Conservation (phyloP, 2,113 vertebrate species). For the Coregonus clupeaformis region DNA sequence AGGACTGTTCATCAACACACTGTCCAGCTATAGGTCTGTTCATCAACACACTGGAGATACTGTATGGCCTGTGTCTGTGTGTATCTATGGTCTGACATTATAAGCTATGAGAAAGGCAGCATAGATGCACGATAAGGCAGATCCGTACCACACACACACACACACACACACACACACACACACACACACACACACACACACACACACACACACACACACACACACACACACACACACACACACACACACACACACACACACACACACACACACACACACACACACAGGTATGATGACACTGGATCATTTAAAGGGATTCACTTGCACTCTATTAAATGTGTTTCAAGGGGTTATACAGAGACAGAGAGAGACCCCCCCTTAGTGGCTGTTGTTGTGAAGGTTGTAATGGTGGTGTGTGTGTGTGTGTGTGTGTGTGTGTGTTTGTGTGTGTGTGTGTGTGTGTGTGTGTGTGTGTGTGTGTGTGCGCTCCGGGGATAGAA, state of each 20-base stretch:
- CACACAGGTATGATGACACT: not conserved
- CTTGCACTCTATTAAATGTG: not conserved
- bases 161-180: slow-evolving; percentile 6
- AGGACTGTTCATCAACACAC: too few species aligned
- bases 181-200: not conserved
- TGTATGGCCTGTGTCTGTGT: not conserved
- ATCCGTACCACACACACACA: slow-evolving; percentile 61
- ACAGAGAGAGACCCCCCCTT: not conserved
- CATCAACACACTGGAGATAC: not conserved
- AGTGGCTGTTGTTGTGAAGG: not conserved
- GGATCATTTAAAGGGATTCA: not conserved
- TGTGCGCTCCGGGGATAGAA: slow-evolving; percentile 4
- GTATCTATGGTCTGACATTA: slow-evolving; percentile 54
- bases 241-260: slow-evolving; percentile 35
- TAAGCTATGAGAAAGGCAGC: slow-evolving; percentile 76
- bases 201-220: slow-evolving; percentile 3
- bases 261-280: slow-evolving; percentile 2
- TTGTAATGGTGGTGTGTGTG: not conserved
- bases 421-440: not conserved
- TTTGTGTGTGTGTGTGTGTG: slow-evolving; percentile 12
- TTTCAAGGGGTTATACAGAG: not conserved
- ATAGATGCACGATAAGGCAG: slow-evolving; percentile 74
- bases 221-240: slow-evolving; percentile 3
- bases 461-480: slow-evolving; percentile 4
- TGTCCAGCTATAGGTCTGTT: too few species aligned